phyloP scores from a whole-genome alignment of 2,113 vertebrate species.

The Myrmecophaga tridactyla region DNA sequence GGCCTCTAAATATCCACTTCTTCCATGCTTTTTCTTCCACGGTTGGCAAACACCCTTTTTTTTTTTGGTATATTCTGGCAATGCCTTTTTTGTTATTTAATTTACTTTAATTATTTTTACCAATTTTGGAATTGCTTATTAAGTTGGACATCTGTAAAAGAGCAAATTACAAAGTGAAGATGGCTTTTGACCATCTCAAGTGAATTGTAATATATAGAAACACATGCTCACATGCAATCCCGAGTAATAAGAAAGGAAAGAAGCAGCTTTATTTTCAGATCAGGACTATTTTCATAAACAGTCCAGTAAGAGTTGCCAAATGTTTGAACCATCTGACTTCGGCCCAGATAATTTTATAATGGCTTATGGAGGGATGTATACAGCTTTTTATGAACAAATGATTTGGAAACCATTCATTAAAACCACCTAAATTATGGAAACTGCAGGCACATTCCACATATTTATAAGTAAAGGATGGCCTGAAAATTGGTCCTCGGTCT shows the following conservation, averaged over 20 bases:
- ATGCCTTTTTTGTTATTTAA: constrained; percentile 45
- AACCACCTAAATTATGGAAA: constrained; percentile 70
- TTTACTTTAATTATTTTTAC: background rate
- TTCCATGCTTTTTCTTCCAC: background rate
- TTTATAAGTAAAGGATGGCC: constrained; percentile 54
- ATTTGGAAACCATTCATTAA: constrained; percentile 75
- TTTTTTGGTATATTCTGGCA: constrained; percentile 60
- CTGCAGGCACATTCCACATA: constrained; percentile 57
- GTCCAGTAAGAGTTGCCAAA: background rate
- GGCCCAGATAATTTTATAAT: constrained; percentile 52
- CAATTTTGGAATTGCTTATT: constrained; percentile 64
- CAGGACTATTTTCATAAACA: constrained; percentile 29
- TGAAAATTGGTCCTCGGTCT: constrained; percentile 59
- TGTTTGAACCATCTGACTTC: constrained; percentile 46
- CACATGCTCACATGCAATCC: background rate
- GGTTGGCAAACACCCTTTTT: too few species aligned
- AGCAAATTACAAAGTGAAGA: constrained; percentile 41
- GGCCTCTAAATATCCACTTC: background rate
- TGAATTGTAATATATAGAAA: background rate
- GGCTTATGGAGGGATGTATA: constrained; percentile 62
- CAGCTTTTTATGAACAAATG: constrained; percentile 71
- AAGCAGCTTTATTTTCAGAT: constrained; percentile 16
- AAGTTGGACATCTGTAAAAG: constrained; percentile 16
- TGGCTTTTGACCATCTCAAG: background rate
- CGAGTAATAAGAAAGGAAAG: constrained; percentile 14